Base-by-base conservation (phyloP, 2,888 invertebrate genomes). In the Pristionchus fissidentatus region DNA sequence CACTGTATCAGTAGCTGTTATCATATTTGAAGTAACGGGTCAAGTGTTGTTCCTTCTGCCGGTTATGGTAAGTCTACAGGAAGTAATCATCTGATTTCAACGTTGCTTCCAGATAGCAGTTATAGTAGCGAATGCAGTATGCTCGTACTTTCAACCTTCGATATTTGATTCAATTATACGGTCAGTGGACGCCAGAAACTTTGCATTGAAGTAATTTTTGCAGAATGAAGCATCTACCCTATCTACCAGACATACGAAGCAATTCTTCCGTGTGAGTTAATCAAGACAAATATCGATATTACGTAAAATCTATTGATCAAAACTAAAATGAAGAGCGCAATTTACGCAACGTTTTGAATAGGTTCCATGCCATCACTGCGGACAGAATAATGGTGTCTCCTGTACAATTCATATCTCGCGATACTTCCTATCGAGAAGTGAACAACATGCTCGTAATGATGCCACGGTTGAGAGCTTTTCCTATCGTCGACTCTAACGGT, bases 21-120 rank as follows among this genome's bases (percentile, higher is more conserved):
- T 99, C 87, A 96, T 98, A 85, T 97, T 97, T 93, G 98, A 99
- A 94, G 96, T 99, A 95, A 99, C 98, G 0, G 98, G 98, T 62
- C 98, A 99, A 94, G 96, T 99, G 89, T 96, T 97, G 0, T 97
- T 98, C 92, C 95, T 98, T 73, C 95, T 99, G 78, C 98, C 97
- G 0, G 96, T 97, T 84, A 97, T 97, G 94, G 96, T 98, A 88
- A 96, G 97, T 1, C 10, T n/a, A 26, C 22, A 26, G 22, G 3
- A 15, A 35, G 3, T 5, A 41, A 10, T 26, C 8, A 43, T 22
- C 19, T 26, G 41, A 26, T 8, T 7, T 13, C 26, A 29, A 70
- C 41, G n/a, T n/a, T 29, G 13, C 26, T 84, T 93, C 78, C 92
- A 94, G 94, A 96, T 98, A 88, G 96, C 98, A 0, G 98, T 98